These are phyloP conservation scores for Nilaparvata lugens DNA, from an alignment of 1,140 invertebrate species.

Conservation along the genomic window DNA sequence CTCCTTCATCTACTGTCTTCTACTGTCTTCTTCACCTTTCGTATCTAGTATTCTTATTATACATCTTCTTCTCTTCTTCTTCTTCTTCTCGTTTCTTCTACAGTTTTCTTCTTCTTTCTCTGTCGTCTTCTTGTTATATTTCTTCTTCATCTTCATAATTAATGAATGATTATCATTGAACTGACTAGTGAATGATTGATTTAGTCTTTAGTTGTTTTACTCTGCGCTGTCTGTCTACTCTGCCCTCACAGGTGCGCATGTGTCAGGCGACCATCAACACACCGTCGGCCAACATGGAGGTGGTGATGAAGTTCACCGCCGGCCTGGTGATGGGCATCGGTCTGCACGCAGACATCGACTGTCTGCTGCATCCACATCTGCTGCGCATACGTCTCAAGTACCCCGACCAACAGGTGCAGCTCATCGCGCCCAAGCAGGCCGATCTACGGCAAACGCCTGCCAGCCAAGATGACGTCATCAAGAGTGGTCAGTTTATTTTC, in stretches of 20 bases:
- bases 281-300: slow-evolving; percentile 72
- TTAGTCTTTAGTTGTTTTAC: neutral
- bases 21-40: too few relatives aligned
- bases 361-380: slow-evolving; percentile 60
- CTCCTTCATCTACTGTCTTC: too few relatives aligned
- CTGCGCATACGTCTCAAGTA: slow-evolving; percentile 81
- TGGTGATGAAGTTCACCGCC: slow-evolving; percentile 85
- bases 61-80: too few relatives aligned
- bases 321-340: slow-evolving; percentile 79
- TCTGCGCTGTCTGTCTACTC: neutral
- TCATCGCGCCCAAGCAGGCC: slow-evolving; percentile 62
- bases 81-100: too few relatives aligned
- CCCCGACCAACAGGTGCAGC: slow-evolving; percentile 80
- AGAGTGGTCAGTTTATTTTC: too few relatives aligned
- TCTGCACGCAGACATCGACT: slow-evolving; percentile 74
- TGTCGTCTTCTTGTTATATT: too few relatives aligned
- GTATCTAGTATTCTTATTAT: too few relatives aligned
- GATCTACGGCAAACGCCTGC: slow-evolving; percentile 47
- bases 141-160: too few relatives aligned
- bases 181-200: too few relatives aligned
- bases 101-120: too few relatives aligned
- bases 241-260: slow-evolving; percentile 57
- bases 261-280: slow-evolving; percentile 76
- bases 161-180: too few relatives aligned
- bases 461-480: too few relatives aligned